A percentile compares a stretch with the other conserved stretches of the same genome.
Conservation (phyloP, 2,888 invertebrate genomes). For the Philereme vetulata region DNA sequence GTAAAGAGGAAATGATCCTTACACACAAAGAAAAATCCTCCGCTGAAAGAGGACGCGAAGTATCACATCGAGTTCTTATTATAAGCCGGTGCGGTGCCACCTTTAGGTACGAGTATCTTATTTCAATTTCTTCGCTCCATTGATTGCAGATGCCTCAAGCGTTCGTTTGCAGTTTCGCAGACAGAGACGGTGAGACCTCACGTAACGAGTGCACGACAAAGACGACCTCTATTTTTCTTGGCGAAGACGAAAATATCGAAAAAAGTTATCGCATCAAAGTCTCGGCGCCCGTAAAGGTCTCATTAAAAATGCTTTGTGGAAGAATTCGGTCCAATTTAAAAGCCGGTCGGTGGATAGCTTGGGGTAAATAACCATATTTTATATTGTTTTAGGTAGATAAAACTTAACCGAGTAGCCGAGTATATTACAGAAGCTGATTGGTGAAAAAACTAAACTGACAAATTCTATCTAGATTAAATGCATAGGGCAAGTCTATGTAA, state of each 20-base stretch:
- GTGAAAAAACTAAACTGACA: background rate
- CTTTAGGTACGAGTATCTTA: conserved; percentile 69
- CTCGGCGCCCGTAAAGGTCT: conserved; percentile 73
- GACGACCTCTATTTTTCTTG: conserved; percentile 66
- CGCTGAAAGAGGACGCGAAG: conserved; percentile 49
- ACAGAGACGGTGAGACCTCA: conserved; percentile 53
- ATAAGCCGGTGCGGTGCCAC: conserved; percentile 65
- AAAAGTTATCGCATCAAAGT: conserved; percentile 82
- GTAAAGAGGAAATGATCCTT: conserved; percentile 52
- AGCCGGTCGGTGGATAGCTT: conserved; percentile 69
- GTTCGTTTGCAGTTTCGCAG: conserved; percentile 68
- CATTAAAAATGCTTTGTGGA: conserved; percentile 81
- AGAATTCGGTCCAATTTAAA: conserved; percentile 78
- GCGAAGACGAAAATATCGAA: conserved; percentile 76
- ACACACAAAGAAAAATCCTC: conserved; percentile 55
- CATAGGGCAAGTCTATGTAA: too few relatives aligned
- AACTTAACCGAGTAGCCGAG: conserved; percentile 39
- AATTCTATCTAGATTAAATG: too few relatives aligned
- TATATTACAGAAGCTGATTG: conserved; percentile 17
- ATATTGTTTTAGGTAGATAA: conserved; percentile 65
- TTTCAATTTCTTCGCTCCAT: conserved; percentile 83
- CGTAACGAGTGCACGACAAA: conserved; percentile 47
- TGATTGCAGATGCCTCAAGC: conserved; percentile 80
- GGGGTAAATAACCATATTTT: conserved; percentile 72
- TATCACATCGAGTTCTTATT: conserved; percentile 58